phyloP scores from a whole-genome alignment of 2,113 vertebrate species.

The Lanius ludovicianus region DNA sequence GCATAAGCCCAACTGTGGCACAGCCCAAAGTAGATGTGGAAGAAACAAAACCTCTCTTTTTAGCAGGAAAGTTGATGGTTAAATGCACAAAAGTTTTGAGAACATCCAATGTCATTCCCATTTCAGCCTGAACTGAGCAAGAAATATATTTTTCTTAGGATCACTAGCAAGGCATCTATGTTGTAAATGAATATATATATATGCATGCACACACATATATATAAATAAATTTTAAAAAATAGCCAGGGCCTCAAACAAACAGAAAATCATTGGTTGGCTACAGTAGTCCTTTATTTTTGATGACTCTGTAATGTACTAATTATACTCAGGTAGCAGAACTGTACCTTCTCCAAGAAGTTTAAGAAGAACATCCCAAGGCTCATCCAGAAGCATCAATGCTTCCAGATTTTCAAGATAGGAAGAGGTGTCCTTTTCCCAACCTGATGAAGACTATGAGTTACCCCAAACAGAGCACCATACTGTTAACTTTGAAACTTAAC shows the following conservation, averaged over 20 bases:
- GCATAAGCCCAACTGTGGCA: neutral
- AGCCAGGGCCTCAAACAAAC: neutral
- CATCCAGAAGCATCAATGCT: neutral
- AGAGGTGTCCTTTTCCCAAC: neutral
- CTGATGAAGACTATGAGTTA: neutral
- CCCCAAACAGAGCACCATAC: neutral
- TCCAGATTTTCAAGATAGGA: neutral
- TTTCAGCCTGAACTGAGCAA: neutral
- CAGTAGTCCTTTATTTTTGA: neutral
- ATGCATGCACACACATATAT: neutral
- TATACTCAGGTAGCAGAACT: neutral
- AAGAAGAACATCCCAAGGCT: neutral
- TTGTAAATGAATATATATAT: neutral
- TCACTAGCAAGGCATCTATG: neutral
- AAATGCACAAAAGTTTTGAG: neutral
- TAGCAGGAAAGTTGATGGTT: neutral
- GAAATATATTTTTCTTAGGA: neutral
- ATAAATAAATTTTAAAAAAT: neutral
- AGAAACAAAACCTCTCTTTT: neutral
- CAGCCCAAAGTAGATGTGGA: neutral
- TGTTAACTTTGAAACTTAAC: neutral
- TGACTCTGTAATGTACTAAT: neutral
- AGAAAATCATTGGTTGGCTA: neutral
- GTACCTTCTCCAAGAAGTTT: neutral
- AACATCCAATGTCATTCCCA: neutral